Evolutionary conservation across 2,113 vertebrate genomes (phyloP).

Genomic region (Pelecanus crispus): DNA sequence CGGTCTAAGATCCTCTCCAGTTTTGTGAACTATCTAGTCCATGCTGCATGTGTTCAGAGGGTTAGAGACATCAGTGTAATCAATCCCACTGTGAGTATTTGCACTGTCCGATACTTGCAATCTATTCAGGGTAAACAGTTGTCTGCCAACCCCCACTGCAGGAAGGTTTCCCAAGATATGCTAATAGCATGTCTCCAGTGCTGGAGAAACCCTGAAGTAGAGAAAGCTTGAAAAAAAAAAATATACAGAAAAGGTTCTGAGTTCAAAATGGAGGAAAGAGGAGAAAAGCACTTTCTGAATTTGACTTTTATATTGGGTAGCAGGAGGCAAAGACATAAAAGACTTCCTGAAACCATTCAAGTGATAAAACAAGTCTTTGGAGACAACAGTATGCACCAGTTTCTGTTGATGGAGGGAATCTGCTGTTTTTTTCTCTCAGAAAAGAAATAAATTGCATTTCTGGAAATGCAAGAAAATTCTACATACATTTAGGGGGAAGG

Average conservation of each 20-base stretch:
- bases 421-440: background rate
- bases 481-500: background rate
- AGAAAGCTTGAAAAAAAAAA: background rate
- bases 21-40: background rate
- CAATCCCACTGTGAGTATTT: constrained; percentile 33
- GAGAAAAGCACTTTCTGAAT: background rate
- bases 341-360: background rate
- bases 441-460: background rate
- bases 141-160: constrained; percentile 6
- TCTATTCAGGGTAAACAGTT: constrained; percentile 54
- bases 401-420: background rate
- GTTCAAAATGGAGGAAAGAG: background rate
- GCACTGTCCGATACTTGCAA: background rate
- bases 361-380: background rate
- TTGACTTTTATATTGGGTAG: background rate
- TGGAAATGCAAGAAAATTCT: background rate
- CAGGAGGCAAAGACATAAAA: background rate
- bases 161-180: background rate
- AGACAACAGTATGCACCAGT: background rate
- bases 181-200: background rate
- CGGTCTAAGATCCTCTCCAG: background rate
- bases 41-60: background rate
- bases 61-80: background rate
- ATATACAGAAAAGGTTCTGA: background rate
- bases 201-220: background rate